A percentile compares a stretch with the other conserved stretches of the same genome.
Conservation (phyloP, 2,888 invertebrate species). For the Lasioglossum leucozonium region DNA sequence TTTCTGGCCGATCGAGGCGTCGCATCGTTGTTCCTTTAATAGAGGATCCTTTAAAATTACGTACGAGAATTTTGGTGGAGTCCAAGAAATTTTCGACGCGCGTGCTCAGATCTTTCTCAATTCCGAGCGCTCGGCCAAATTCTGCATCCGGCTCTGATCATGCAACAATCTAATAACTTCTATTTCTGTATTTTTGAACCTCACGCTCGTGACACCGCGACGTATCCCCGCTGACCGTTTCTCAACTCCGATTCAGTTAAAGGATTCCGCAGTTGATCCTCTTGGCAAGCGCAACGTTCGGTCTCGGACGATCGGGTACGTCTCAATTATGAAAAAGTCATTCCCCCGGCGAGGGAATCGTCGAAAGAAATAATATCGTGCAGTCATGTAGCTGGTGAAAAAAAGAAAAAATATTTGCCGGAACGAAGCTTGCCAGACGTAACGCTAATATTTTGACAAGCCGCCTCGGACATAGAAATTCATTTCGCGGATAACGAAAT, state of each 20-base stretch:
- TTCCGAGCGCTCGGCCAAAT: not conserved
- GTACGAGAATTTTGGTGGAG: not conserved
- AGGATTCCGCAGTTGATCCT: not conserved
- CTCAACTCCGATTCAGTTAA: not conserved
- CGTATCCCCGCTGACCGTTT: not conserved
- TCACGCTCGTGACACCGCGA: not conserved
- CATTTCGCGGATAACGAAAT: not conserved
- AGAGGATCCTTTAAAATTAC: not conserved
- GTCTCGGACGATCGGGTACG: not conserved
- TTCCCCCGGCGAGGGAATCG: constrained; percentile 13
- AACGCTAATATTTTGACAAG: not conserved
- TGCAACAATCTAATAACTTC: constrained; percentile 20
- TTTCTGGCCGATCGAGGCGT: too few relatives aligned
- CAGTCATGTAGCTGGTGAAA: not conserved
- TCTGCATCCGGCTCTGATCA: constrained; percentile 1
- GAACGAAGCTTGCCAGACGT: not conserved
- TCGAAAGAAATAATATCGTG: not conserved
- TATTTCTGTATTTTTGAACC: not conserved
- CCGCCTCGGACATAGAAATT: not conserved
- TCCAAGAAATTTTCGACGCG: not conserved
- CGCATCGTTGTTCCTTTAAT: not conserved
- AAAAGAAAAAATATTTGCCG: too few relatives aligned
- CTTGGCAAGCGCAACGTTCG: not conserved
- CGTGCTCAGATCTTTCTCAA: not conserved
- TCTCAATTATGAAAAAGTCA: constrained; percentile 29